Conservation (phyloP, 2,113 vertebrate species). For the Burhinus oedicnemus region DNA sequence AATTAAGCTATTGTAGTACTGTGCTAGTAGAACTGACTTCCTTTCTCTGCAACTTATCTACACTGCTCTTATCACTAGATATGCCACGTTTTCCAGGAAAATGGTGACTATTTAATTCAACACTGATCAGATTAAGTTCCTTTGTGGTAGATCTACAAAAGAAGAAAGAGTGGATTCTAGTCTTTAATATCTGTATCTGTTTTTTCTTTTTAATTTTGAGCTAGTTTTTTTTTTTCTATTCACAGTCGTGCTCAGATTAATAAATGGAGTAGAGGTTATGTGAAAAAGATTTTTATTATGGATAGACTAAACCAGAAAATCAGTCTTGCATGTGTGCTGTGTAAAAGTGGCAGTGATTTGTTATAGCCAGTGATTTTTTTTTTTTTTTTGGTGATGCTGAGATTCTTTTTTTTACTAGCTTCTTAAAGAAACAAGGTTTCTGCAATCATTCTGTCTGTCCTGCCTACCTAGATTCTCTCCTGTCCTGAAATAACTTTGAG, state of each 20-base stretch:
- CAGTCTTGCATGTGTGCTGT: not conserved
- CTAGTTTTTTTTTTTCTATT: slow-evolving; percentile 5
- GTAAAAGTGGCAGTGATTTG: not conserved
- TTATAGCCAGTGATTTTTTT: not conserved
- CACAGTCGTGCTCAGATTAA: not conserved
- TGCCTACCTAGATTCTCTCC: not conserved
- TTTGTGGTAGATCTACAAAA: slow-evolving; percentile 18
- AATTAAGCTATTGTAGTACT: not conserved
- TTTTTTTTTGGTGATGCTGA: not conserved
- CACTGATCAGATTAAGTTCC: slow-evolving; percentile 39
- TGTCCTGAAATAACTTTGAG: not conserved
- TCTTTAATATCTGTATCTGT: not conserved
- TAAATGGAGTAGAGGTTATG: not conserved
- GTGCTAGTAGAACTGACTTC: not conserved
- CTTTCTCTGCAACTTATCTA: slow-evolving; percentile 15
- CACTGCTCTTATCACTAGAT: not conserved
- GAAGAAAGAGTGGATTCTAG: not conserved
- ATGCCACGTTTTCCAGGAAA: not conserved
- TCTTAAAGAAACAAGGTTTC: not conserved
- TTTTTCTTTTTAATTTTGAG: slow-evolving; percentile 21
- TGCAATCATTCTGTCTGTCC: not conserved
- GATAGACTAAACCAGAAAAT: not conserved
- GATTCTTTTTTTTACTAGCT: not conserved
- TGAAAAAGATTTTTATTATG: not conserved
- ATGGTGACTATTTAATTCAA: not conserved